Percentiles rank a stretch among this genome's conserved stretches.
Evolutionary conservation across 2,113 vertebrate species (phyloP).

Genomic region (Tetraodon nigroviridis): DNA sequence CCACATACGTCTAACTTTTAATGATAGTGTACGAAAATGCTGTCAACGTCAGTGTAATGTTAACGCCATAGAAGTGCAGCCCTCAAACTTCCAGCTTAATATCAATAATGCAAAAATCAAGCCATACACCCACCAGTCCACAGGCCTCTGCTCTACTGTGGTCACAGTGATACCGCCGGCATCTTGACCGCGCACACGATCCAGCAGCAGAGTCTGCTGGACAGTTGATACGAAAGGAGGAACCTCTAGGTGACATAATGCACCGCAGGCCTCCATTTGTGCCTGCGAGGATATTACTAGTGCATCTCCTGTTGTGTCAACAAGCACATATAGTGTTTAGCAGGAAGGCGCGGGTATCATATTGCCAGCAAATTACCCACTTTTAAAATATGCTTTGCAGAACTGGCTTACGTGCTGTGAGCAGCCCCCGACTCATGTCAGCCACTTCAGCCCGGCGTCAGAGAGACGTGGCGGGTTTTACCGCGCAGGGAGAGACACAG

Average conservation of each 20-base stretch:
- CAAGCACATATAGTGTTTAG: slow-evolving; percentile 53
- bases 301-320: slow-evolving; percentile 65
- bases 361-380: slow-evolving; percentile 57
- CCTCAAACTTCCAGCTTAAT: slow-evolving; percentile 16
- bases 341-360: slow-evolving; percentile 54
- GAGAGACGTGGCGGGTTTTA: slow-evolving; percentile 37
- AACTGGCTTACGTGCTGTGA: slow-evolving; percentile 53
- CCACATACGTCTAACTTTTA: slow-evolving; percentile 61
- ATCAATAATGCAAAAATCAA: no score
- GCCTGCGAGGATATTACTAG: slow-evolving; percentile 45
- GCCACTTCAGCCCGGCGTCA: slow-evolving; percentile 24
- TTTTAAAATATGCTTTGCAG: slow-evolving; percentile 66
- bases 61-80: slow-evolving; percentile 33
- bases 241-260: slow-evolving; percentile 51
- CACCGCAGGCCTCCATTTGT: slow-evolving; percentile 57
- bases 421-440: slow-evolving; percentile 32
- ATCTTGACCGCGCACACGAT: slow-evolving; percentile 17
- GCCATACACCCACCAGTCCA: no score
- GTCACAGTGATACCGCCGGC: slow-evolving; percentile 42
- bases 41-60: slow-evolving; percentile 60
- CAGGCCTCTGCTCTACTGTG: background rate
- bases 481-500: slow-evolving; percentile 17
- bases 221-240: slow-evolving; percentile 40
- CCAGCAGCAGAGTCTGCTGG: background rate
- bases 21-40: slow-evolving; percentile 58